A percentile compares a stretch with the other conserved stretches of the same genome.
phyloP scores from a whole-genome alignment of 1,140 invertebrate species.

The Saxidomus purpurata region DNA sequence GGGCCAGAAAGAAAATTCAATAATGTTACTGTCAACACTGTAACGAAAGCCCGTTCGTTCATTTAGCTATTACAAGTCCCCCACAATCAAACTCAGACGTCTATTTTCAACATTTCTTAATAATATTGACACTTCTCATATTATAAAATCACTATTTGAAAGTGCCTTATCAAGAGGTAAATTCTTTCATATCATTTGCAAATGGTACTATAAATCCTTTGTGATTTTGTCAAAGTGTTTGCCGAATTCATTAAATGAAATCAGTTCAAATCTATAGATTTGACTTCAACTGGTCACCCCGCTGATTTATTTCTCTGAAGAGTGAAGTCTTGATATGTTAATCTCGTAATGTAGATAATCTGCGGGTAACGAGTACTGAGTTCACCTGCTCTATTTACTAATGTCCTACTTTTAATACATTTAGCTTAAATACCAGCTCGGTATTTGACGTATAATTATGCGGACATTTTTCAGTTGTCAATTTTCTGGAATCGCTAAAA shows the following conservation, averaged over 20 bases:
- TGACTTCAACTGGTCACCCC: constrained; percentile 5
- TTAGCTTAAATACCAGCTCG: neutral
- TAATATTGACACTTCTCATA: neutral
- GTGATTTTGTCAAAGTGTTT: constrained; percentile 1
- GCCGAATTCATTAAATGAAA: neutral
- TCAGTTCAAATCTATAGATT: neutral
- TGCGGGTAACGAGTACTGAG: neutral
- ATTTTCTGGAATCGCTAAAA: neutral
- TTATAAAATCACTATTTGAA: constrained; percentile 11
- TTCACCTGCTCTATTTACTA: neutral
- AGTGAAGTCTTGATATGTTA: constrained; percentile 30
- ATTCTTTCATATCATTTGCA: constrained; percentile 4
- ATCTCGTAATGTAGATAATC: constrained; percentile 6
- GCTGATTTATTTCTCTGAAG: constrained; percentile 24
- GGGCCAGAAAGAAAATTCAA: neutral
- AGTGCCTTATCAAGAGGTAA: neutral
- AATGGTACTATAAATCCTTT: neutral
- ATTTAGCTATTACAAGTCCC: neutral
- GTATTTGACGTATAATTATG: neutral
- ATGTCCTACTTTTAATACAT: neutral
- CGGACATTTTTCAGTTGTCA: neutral
- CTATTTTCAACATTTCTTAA: constrained; percentile 22
- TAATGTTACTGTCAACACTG: neutral
- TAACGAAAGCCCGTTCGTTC: neutral
- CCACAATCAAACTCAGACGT: neutral